These are phyloP conservation scores for Anser cygnoides DNA, from an alignment of 2,113 vertebrate species.

Conservation along the genomic window DNA sequence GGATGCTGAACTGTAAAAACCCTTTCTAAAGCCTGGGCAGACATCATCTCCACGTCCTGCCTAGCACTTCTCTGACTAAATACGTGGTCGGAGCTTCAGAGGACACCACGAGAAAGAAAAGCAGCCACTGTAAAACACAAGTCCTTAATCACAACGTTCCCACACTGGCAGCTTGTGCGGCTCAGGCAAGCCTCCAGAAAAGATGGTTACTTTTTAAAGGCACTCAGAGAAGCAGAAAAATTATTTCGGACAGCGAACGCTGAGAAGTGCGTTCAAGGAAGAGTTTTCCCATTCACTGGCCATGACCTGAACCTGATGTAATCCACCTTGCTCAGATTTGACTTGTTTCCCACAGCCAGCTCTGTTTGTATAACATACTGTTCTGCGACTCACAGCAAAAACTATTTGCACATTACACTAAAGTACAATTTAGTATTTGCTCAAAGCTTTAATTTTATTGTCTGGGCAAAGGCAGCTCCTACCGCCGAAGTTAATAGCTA, in stretches of 20 bases:
- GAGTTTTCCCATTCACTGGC: not conserved
- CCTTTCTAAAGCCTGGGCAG: not conserved
- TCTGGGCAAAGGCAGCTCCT: constrained; percentile 57
- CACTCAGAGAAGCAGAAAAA: not conserved
- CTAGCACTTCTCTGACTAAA: not conserved
- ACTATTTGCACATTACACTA: constrained; percentile 50
- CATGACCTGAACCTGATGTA: constrained; percentile 44
- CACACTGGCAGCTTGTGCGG: not conserved
- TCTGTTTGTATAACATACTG: constrained; percentile 59
- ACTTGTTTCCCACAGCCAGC: constrained; percentile 51
- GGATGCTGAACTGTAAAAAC: not conserved
- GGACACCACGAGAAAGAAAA: not conserved
- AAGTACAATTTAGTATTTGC: constrained; percentile 60
- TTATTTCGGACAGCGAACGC: not conserved
- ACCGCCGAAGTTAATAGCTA: constrained; percentile 58
- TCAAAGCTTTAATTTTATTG: constrained; percentile 67
- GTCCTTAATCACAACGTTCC: not conserved
- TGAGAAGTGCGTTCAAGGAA: constrained; percentile 16
- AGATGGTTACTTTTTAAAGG: constrained; percentile 6
- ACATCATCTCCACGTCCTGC: not conserved
- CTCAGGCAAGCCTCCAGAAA: not conserved
- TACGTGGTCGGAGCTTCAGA: not conserved
- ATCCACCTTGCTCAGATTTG: not conserved
- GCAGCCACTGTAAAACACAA: not conserved
- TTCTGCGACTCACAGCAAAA: constrained; percentile 61